These are phyloP conservation scores for Aphelenchoides avenae DNA, from an alignment of 1,140 invertebrate species.

Conservation along the genomic window DNA sequence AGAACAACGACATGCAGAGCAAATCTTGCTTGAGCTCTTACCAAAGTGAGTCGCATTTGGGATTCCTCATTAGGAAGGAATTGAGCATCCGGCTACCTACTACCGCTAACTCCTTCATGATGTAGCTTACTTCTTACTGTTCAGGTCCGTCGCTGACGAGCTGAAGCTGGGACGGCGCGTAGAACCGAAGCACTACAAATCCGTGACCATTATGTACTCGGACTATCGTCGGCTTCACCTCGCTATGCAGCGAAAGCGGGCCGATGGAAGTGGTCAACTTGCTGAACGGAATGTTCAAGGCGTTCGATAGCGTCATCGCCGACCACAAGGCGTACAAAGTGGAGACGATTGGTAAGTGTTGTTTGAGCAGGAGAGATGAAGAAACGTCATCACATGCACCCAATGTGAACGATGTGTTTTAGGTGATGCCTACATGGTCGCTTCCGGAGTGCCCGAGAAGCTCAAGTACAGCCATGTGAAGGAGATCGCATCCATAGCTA, in stretches of 20 bases:
- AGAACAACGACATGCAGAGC: constrained; percentile 42
- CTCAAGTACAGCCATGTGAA: constrained; percentile 36
- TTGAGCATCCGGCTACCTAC: too few relatives aligned
- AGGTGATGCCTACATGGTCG: constrained; percentile 49
- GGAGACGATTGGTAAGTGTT: constrained; percentile 41
- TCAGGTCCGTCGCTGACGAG: constrained; percentile 45
- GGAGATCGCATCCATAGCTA: constrained; percentile 42
- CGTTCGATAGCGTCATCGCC: constrained; percentile 38
- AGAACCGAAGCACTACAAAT: constrained; percentile 46
- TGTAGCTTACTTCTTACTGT: neutral
- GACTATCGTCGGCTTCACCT: constrained; percentile 48
- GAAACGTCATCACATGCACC: too few relatives aligned
- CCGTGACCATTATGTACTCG: constrained; percentile 47
- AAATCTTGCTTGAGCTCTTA: constrained; percentile 39
- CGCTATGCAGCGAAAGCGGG: constrained; percentile 43
- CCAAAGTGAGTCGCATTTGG: constrained; percentile 43
- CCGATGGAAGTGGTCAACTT: constrained; percentile 47
- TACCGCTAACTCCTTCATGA: too few relatives aligned
- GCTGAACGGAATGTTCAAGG: constrained; percentile 48
- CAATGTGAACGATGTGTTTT: too few relatives aligned
- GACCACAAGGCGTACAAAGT: constrained; percentile 47
- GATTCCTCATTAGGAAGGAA: too few relatives aligned
- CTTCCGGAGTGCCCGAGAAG: constrained; percentile 42
- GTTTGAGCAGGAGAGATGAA: too few relatives aligned
- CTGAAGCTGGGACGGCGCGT: constrained; percentile 38